Percentiles rank a stretch among this genome's conserved stretches.
Evolutionary conservation across 2,113 vertebrate species (phyloP).

Genomic region (Panurus biarmicus): DNA sequence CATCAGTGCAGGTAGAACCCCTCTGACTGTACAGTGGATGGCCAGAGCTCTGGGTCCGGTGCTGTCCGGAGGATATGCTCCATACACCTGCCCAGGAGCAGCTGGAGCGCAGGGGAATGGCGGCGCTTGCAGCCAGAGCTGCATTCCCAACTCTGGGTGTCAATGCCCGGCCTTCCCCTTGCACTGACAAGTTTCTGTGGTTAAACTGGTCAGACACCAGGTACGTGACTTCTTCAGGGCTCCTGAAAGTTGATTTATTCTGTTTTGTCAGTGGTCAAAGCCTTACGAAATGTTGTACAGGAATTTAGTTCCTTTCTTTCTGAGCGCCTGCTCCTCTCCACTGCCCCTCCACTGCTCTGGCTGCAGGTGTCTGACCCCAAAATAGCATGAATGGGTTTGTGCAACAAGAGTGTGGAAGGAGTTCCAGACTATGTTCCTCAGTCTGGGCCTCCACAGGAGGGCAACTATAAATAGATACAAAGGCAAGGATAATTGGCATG

Average conservation of each 20-base stretch:
- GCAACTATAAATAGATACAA: background rate
- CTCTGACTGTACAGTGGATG: rapidly evolving
- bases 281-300: background rate
- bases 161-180: background rate
- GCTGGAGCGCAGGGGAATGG: background rate
- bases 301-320: background rate
- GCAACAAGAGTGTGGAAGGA: background rate
- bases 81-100: rapidly evolving
- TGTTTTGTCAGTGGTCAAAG: background rate
- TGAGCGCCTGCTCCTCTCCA: background rate
- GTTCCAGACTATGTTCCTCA: background rate
- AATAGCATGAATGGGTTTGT: background rate
- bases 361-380: background rate
- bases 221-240: background rate
- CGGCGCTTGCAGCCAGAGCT: rapidly evolving
- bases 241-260: background rate
- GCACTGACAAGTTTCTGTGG: background rate
- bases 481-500: background rate
- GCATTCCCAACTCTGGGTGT: background rate
- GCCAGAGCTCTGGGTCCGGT: rapidly evolving
- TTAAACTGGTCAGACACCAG: background rate
- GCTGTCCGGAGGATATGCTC: rapidly evolving
- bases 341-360: background rate
- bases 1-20: background rate
- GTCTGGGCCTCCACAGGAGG: background rate